Evolutionary conservation across 2,113 vertebrate genomes (phyloP).

Genomic region (Dinomys branickii): DNA sequence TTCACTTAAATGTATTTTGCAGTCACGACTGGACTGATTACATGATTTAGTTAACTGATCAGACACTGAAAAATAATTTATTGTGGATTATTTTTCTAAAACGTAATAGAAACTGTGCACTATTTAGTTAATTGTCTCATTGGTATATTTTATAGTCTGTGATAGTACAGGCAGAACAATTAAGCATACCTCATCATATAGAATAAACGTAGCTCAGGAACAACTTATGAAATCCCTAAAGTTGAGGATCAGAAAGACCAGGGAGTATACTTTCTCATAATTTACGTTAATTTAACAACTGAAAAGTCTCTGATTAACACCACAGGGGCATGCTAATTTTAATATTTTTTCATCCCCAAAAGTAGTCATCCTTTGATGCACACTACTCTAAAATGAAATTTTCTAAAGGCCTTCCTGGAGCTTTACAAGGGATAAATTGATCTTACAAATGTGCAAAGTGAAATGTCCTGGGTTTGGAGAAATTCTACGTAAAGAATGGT

Average conservation of each 20-base stretch:
- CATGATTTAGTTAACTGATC: constrained; percentile 4
- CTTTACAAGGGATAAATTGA: constrained; percentile 64
- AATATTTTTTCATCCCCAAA: constrained; percentile 76
- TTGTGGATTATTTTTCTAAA: neutral
- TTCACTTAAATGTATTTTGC: constrained; percentile 33
- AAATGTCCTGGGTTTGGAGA: constrained; percentile 7
- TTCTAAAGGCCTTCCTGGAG: constrained; percentile 65
- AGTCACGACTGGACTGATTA: constrained; percentile 11
- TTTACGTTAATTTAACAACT: constrained; percentile 78
- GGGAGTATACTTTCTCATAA: constrained; percentile 74
- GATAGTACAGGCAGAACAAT: constrained; percentile 4
- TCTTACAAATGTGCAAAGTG: neutral
- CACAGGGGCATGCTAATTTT: constrained; percentile 71
- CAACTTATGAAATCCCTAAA: constrained; percentile 59
- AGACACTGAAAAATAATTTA: constrained; percentile 35
- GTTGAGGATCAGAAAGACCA: constrained; percentile 52
- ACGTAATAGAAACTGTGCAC: neutral
- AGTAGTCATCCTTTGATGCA: constrained; percentile 55
- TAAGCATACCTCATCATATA: constrained; percentile 28
- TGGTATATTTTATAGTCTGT: constrained; percentile 11
- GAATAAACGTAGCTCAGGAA: constrained; percentile 42
- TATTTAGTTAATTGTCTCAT: neutral
- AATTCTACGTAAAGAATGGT: neutral
- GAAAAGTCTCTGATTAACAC: constrained; percentile 80
- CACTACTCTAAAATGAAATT: constrained; percentile 64